Evolutionary conservation across 2,113 vertebrate genomes (phyloP).

Genomic region (Dasyornis broadbenti): DNA sequence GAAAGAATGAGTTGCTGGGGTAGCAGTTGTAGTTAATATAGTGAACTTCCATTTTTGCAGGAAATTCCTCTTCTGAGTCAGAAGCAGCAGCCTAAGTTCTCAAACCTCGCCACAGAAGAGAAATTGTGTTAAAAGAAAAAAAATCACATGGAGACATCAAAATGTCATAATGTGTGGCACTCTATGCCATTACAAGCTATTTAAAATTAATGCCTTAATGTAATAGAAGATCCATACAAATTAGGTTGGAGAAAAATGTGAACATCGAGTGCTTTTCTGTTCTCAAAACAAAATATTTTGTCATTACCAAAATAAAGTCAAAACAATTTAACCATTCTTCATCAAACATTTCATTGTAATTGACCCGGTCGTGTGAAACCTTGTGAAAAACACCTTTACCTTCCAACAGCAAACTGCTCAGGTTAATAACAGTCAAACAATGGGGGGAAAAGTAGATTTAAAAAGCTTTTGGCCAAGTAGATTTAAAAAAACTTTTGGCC

Average conservation of each 20-base stretch:
- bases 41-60: not conserved
- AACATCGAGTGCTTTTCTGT: not conserved
- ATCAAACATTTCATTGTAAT: not conserved
- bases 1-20: not conserved
- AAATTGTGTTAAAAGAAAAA: not conserved
- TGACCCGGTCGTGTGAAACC: not conserved
- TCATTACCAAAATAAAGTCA: slow-evolving; percentile 13
- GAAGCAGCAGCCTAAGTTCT: not conserved
- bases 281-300: not conserved
- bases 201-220: slow-evolving; percentile 25
- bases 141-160: not conserved
- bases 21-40: not conserved
- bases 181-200: not conserved
- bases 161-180: not conserved
- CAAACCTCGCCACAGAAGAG: not conserved
- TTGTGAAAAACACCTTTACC: not conserved
- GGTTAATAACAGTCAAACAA: not conserved
- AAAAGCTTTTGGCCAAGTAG: not conserved
- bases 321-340: slow-evolving; percentile 17
- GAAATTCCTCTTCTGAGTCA: not conserved
- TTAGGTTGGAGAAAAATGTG: not conserved
- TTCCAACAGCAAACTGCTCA: not conserved
- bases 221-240: slow-evolving; percentile 7
- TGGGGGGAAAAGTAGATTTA: not conserved
- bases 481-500: not conserved